Percentiles rank a stretch among this genome's conserved stretches.
These are phyloP conservation scores for Megatriorchis doriae DNA, from an alignment of 2,113 vertebrate genomes.

Conservation along the genomic window DNA sequence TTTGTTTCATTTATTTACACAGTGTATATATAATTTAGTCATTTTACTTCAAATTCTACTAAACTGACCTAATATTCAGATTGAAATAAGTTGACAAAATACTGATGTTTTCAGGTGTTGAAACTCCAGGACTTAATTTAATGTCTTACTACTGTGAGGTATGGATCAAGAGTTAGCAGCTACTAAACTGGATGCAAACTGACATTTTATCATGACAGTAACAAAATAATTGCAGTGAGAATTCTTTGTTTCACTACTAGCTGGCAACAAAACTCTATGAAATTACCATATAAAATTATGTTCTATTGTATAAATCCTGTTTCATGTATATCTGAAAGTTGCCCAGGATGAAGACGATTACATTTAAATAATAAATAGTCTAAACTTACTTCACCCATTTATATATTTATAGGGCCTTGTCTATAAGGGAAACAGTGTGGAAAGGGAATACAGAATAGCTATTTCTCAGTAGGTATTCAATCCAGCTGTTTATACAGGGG, in stretches of 20 bases:
- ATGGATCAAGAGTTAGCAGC: not conserved
- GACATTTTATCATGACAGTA: not conserved
- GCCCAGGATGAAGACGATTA: not conserved
- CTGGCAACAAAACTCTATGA: not conserved
- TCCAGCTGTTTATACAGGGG: not conserved
- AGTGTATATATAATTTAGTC: not conserved
- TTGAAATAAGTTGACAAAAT: not conserved
- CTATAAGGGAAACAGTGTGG: not conserved
- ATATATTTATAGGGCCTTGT: not conserved
- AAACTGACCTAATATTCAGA: not conserved
- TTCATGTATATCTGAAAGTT: not conserved
- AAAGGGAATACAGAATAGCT: not conserved
- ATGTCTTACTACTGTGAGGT: not conserved
- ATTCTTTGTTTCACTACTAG: not conserved
- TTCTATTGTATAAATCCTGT: not conserved
- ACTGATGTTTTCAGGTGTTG: not conserved
- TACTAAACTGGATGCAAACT: not conserved
- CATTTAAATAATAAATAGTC: not conserved
- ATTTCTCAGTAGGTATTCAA: not conserved
- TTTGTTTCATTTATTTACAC: not conserved
- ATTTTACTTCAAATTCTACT: not conserved
- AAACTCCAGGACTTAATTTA: not conserved
- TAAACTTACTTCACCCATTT: not conserved
- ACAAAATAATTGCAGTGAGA: constrained; percentile 5
- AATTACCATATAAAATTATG: not conserved